These are phyloP conservation scores for Myocastor coypus DNA, from an alignment of 2,113 vertebrate genomes.

Conservation along the genomic window DNA sequence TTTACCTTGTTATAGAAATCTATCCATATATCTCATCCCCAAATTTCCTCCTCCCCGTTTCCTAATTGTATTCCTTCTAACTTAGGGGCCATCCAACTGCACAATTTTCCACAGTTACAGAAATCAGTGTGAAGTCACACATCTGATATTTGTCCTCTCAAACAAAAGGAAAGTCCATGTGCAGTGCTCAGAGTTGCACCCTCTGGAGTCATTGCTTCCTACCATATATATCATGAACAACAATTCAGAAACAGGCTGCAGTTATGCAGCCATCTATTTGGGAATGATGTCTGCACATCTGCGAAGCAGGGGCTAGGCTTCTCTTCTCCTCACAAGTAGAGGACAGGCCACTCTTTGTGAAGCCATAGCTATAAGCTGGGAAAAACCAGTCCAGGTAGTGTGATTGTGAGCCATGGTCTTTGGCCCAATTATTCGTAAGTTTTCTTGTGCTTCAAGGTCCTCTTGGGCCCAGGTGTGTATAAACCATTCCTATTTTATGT, in stretches of 20 bases:
- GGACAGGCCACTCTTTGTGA: background rate
- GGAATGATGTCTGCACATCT: background rate
- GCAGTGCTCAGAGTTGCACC: background rate
- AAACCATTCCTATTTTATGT: background rate
- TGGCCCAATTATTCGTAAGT: background rate
- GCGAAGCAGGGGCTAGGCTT: background rate
- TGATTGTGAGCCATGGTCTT: background rate
- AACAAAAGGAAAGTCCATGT: background rate
- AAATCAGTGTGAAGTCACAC: background rate
- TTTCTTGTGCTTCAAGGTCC: background rate
- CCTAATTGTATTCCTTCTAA: background rate
- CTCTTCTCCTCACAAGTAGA: background rate
- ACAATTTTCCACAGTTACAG: background rate
- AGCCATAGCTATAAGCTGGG: background rate
- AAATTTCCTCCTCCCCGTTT: background rate
- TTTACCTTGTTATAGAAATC: background rate
- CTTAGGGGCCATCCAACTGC: background rate
- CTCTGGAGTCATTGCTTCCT: accelerated
- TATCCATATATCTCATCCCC: background rate
- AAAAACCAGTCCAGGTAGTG: background rate
- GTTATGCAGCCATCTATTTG: background rate
- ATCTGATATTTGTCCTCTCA: background rate
- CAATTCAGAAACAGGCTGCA: background rate
- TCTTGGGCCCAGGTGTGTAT: background rate
- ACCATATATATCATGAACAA: background rate